Evolutionary conservation across 2,888 invertebrate species (phyloP), one percentile per base, ranked within the genome.

Genomic region (Melinaea marsaeus): DNA sequence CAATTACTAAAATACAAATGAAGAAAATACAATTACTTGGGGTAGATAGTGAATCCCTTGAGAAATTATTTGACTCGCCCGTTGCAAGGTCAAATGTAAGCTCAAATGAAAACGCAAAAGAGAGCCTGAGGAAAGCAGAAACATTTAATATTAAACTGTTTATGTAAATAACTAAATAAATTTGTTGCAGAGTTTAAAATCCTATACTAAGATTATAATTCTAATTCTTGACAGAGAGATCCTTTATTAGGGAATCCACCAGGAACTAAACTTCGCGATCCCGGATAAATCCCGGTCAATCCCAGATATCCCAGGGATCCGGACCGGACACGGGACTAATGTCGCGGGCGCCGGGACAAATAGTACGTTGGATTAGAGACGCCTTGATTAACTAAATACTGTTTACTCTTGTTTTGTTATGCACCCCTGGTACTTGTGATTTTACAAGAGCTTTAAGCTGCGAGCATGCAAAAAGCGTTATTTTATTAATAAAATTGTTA

Each of bases 371-470:
- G 84, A 85, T 85, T 85, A 84, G 81, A 77, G 71, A 74, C 80
- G 83, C 83, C 83, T 84, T 87, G 85, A 88, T 88, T 88, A 88
- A 84, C 85, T 86, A 83, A 84, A 79, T 68, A 72, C 71, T 70
- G 75, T 80, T 76, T 77, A 72, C 76, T 77, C 78, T 79, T 81
- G 78, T 78, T 86, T 81, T 79, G 80, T 83, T 86, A 86, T 88
- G 85, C 85, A 81, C 85, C 83, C 86, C 85, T 83, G 74, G 82
- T 85, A 81, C 75, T 72, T 71, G 60, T 13, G 37, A 55, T 55
- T 59, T 62, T 42, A 57, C 54, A 65, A 61, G 58, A 65, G 56
- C 57, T 60, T 7, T 48, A 56, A 56, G 61, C 56, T 62, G 51
- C 22, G 32, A 9, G 32, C 51, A 22, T 32, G 22, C 51, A 51